Evolutionary conservation across 2,888 invertebrate species (phyloP).

Genomic region (Sericinus montela): DNA sequence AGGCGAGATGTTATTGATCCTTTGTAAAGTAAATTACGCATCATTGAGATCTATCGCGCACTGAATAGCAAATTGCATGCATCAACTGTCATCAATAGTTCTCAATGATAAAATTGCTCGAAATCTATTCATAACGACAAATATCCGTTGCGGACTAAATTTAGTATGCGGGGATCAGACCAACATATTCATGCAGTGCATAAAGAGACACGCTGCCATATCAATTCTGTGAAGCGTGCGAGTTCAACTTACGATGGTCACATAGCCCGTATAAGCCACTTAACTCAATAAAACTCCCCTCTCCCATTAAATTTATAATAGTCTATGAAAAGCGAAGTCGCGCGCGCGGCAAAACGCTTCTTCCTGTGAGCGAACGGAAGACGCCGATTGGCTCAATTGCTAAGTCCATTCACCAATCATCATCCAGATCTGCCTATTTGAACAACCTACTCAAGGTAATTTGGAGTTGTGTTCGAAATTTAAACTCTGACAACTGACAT

Average conservation of each 20-base stretch:
- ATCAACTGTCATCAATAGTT: constrained; percentile 37
- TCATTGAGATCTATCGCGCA: constrained; percentile 22
- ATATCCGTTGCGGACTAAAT: constrained; percentile 57
- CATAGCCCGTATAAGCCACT: constrained; percentile 66
- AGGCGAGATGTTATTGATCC: neutral
- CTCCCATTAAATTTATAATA: constrained; percentile 72
- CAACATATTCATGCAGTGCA: constrained; percentile 4
- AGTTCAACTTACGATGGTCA: constrained; percentile 44
- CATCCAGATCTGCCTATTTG: constrained; percentile 37
- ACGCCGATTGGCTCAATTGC: constrained; percentile 76
- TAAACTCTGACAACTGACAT: constrained; percentile 18
- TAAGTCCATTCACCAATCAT: constrained; percentile 71
- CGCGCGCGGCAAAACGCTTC: constrained; percentile 57
- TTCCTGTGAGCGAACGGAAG: constrained; percentile 73
- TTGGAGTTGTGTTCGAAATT: constrained; percentile 19
- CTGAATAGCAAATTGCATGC: constrained; percentile 31
- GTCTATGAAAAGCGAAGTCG: constrained; percentile 60
- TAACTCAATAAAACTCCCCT: constrained; percentile 77
- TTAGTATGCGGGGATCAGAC: constrained; percentile 44
- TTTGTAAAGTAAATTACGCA: constrained; percentile 4
- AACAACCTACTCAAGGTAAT: constrained; percentile 19
- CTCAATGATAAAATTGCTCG: constrained; percentile 65
- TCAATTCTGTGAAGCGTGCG: constrained; percentile 23
- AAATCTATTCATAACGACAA: constrained; percentile 60
- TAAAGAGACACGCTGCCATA: constrained; percentile 7